Percentiles rank a stretch among this genome's conserved stretches.
These are phyloP conservation scores for Zaprionus camerounensis DNA, from an alignment of 1,140 invertebrate species.

Conservation along the genomic window DNA sequence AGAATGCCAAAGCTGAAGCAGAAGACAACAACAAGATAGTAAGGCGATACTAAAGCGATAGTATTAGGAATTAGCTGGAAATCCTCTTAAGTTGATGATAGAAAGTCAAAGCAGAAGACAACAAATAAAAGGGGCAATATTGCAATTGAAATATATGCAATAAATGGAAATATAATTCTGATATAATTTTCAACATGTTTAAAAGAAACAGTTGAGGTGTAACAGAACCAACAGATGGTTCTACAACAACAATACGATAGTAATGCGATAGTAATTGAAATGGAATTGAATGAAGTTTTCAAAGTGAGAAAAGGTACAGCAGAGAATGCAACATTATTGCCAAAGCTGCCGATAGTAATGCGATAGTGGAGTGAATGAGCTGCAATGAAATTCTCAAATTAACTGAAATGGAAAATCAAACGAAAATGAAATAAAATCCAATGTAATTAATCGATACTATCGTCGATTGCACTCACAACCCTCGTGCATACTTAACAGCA, in stretches of 20 bases:
- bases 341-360: not conserved
- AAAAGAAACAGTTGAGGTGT: too few relatives aligned
- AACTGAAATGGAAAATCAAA: conserved; percentile 3
- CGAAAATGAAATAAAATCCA: not conserved
- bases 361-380: not conserved
- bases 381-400: not conserved
- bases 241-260: not conserved
- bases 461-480: not conserved
- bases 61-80: not conserved
- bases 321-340: too few relatives aligned
- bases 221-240: not conserved
- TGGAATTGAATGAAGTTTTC: too few relatives aligned
- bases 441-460: not conserved
- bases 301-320: not conserved
- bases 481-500: conserved; percentile 11
- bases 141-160: not conserved
- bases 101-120: not conserved
- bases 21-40: not conserved
- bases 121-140: too few relatives aligned
- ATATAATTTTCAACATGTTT: not conserved
- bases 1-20: not conserved
- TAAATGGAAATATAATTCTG: not conserved
- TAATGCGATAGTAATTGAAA: not conserved
- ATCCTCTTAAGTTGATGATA: not conserved
- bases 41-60: not conserved